phyloP scores from a whole-genome alignment of 2,113 vertebrate species.

The Apodemus speciosus region DNA sequence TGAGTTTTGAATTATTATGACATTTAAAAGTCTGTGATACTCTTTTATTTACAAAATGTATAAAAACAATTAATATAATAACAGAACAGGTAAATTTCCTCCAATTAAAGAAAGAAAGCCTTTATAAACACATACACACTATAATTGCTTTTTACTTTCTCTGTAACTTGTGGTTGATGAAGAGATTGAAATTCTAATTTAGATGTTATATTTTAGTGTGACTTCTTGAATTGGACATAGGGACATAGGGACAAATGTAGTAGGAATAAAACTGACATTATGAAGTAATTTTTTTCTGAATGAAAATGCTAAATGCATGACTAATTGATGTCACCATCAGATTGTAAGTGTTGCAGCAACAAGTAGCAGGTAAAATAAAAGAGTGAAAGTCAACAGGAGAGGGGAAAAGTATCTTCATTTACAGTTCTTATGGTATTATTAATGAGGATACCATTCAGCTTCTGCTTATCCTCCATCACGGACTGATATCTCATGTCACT shows the following conservation, averaged over 20 bases:
- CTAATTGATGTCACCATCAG: constrained; percentile 13
- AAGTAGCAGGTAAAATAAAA: constrained; percentile 49
- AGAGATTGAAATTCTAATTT: background rate
- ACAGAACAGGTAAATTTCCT: background rate
- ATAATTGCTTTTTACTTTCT: background rate
- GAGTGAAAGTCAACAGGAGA: background rate
- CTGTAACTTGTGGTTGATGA: background rate
- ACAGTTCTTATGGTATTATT: constrained; percentile 17
- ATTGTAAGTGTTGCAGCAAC: background rate
- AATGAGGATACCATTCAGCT: background rate
- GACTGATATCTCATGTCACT: constrained; percentile 45
- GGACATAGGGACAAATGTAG: background rate
- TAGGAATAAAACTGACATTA: background rate
- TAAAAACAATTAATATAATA: constrained; percentile 34
- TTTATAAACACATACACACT: background rate
- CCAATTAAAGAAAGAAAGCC: background rate
- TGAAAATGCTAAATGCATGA: constrained; percentile 15
- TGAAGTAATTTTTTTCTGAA: background rate
- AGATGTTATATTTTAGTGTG: background rate
- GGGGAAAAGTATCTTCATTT: background rate
- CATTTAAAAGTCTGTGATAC: background rate
- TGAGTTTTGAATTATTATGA: background rate
- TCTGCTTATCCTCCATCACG: background rate
- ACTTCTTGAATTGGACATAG: background rate
- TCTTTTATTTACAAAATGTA: background rate